Evolutionary conservation across 2,888 invertebrate genomes (phyloP), one percentile per base, ranked within the genome.

Genomic region (Tinea pellionella): DNA sequence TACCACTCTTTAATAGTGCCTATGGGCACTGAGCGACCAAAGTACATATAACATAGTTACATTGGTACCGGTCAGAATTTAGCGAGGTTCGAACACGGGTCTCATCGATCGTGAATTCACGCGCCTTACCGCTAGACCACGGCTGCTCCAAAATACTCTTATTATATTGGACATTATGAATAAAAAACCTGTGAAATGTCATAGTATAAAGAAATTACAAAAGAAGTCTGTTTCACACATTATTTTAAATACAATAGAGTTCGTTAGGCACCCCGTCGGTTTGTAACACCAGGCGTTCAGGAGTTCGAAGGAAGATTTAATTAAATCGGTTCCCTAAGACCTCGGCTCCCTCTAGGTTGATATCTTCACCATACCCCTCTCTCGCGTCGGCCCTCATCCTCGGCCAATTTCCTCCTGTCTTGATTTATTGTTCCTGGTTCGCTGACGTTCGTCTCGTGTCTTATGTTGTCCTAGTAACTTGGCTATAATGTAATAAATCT

Each of bases 261-360:
- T 86, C 86, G 85, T 87, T 86, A 86, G 84, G 75, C 73, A 42
- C 53, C 57, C 42, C 67, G 69, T 74, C 73, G 77, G 77, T 37
- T 41, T 15, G 41, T 19, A 29, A n/a, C 29, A 57, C 59, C 78
- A 73, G 76, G 82, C 84, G 57, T 84, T 84, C 84, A 82, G 84
- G 81, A 88, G 86, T 88, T 88, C 88, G 87, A 88, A 87, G 88
- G 86, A 89, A 89, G 89, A 89, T 89, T 89, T 89, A 89, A 89
- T 89, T 89, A 89, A 89, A 89, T 88, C 83, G 80, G 80, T 81
- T 73, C 69, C 69, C 64, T 65, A 55, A 55, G 59, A 29, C 61
- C 65, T 63, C 63, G 59, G 55, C 30, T 19, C 30, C 59, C 57
- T 51, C 15, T 59, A 37, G 11, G 37, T 37, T 37, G 37, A 9